These are phyloP conservation scores for Orthosia gothica DNA, from an alignment of 2,888 invertebrate species.

Conservation along the genomic window DNA sequence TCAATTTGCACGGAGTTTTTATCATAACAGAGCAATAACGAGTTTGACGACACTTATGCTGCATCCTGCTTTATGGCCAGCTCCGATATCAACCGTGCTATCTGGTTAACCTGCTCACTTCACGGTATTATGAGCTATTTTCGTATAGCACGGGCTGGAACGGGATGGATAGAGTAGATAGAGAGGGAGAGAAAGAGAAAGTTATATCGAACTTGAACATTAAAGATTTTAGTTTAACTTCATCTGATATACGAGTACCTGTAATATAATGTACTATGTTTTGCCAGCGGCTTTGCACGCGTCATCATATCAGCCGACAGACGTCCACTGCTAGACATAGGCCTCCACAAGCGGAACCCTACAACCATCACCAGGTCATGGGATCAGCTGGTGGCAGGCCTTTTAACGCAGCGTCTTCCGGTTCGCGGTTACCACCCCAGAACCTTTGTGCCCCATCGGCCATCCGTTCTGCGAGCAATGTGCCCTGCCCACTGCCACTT, in stretches of 20 bases:
- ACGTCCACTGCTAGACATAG: too few relatives aligned
- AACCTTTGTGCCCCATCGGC: too few relatives aligned
- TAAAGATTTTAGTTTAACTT: background rate
- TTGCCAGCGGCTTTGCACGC: too few relatives aligned
- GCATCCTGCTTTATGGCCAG: background rate
- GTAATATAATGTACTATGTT: too few relatives aligned
- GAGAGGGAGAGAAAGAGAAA: background rate
- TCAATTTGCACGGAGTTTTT: background rate
- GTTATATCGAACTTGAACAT: background rate
- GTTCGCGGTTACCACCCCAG: too few relatives aligned
- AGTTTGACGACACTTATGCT: background rate
- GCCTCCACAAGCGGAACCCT: too few relatives aligned
- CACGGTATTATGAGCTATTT: slow-evolving; percentile 1
- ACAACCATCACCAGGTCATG: too few relatives aligned
- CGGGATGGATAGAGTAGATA: background rate
- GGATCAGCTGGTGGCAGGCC: too few relatives aligned
- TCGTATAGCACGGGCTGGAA: background rate
- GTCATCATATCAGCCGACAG: too few relatives aligned
- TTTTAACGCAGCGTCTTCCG: too few relatives aligned
- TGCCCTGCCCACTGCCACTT: too few relatives aligned
- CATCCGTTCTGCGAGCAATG: too few relatives aligned
- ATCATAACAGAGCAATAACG: background rate
- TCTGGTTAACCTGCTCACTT: background rate
- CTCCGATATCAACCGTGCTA: background rate
- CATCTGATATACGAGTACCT: background rate